phyloP scores from a whole-genome alignment of 2,113 vertebrate genomes.

The Prionailurus viverrinus region DNA sequence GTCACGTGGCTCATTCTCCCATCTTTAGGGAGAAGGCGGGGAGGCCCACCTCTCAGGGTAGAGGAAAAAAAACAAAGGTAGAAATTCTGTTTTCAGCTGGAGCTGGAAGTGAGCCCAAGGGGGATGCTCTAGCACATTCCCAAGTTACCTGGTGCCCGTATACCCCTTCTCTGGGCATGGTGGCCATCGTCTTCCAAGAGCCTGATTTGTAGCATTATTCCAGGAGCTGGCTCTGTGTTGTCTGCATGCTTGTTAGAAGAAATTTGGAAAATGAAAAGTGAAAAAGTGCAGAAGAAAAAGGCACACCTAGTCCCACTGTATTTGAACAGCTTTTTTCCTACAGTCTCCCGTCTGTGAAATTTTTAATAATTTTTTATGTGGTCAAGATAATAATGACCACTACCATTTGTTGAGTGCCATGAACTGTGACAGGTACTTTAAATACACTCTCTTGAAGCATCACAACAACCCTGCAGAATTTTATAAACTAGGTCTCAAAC shows the following conservation, averaged over 20 bases:
- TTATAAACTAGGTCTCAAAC: slow-evolving; percentile 59
- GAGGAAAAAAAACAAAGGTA: neutral
- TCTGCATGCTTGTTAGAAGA: slow-evolving; percentile 19
- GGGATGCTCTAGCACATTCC: neutral
- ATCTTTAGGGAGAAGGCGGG: slow-evolving; percentile 42
- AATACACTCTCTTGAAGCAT: slow-evolving; percentile 45
- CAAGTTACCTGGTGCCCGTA: neutral
- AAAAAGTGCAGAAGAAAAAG: slow-evolving; percentile 29
- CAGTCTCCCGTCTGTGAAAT: slow-evolving; percentile 22
- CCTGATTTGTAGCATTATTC: neutral
- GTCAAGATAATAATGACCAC: slow-evolving; percentile 26
- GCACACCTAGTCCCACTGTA: neutral
- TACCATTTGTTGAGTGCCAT: slow-evolving; percentile 1
- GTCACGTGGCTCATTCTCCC: neutral
- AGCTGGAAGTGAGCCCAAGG: neutral
- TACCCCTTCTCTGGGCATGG: neutral
- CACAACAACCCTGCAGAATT: neutral
- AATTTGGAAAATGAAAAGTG: neutral
- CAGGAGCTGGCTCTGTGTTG: slow-evolving; percentile 35
- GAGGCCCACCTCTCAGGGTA: neutral
- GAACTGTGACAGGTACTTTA: neutral
- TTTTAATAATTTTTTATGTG: slow-evolving; percentile 21
- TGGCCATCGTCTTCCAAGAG: neutral
- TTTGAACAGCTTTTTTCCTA: slow-evolving; percentile 21
- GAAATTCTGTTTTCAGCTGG: neutral